Conservation (phyloP, 2,113 vertebrate species). For the Microcebus tavaratra region DNA sequence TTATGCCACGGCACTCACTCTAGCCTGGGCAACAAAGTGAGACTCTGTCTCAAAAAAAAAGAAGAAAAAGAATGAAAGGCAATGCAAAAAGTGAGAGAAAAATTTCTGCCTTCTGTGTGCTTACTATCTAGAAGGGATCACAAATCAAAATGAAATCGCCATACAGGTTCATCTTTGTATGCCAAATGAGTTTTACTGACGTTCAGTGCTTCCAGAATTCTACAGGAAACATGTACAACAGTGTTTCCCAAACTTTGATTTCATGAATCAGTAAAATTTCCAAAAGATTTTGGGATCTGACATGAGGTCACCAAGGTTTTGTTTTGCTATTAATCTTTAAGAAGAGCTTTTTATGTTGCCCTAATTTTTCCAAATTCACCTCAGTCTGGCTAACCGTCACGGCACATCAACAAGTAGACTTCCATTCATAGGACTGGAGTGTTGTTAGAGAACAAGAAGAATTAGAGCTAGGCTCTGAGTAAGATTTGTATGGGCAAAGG, state of each 20-base stretch:
- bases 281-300: not conserved
- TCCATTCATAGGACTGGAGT: not conserved
- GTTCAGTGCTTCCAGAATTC: not conserved
- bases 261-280: not conserved
- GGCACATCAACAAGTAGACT: not conserved
- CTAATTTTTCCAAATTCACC: not conserved
- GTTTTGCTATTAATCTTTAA: slow-evolving; percentile 13
- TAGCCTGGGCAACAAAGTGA: not conserved
- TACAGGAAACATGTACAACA: not conserved
- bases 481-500: not conserved
- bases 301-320: not conserved
- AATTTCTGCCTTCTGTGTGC: not conserved
- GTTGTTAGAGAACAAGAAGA: not conserved
- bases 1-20: not conserved
- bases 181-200: no score
- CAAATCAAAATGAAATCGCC: not conserved
- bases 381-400: not conserved
- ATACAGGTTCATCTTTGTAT: not conserved
- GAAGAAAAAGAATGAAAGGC: not conserved
- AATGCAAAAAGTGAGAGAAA: not conserved
- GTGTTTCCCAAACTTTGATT: not conserved
- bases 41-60: not conserved
- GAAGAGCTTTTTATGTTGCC: not conserved
- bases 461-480: not conserved
- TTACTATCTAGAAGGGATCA: not conserved